Conservation (phyloP, 2,113 vertebrate species). For the Platichthys flesus region DNA sequence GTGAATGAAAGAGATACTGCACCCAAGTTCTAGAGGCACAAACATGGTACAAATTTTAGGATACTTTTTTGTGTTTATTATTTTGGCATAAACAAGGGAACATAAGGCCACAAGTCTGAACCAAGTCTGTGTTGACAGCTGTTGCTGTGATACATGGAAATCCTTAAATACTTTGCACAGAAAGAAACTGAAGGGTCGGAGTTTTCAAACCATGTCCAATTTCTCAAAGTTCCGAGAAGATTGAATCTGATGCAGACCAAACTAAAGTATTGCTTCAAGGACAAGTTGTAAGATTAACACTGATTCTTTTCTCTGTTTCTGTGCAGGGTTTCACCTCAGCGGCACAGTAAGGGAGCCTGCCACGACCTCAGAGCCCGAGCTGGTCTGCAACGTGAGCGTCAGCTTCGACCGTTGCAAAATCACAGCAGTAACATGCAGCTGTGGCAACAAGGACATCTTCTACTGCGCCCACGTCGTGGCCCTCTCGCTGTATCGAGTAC, state of each 20-base stretch:
- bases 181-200: no score
- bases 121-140: no score
- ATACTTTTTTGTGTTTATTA: background rate
- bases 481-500: conserved; percentile 93
- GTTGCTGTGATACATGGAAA: no score
- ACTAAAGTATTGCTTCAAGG: no score
- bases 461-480: conserved; percentile 97
- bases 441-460: conserved; percentile 99
- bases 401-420: conserved; percentile 99
- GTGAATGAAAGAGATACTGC: no score
- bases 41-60: background rate
- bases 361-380: conserved; percentile 87
- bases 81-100: background rate
- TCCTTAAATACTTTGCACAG: no score
- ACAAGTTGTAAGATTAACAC: background rate
- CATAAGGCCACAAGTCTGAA: background rate
- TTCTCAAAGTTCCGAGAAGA: background rate
- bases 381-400: conserved; percentile 95
- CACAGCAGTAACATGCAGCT: conserved; percentile 97
- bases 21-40: no score
- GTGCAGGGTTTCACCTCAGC: conserved; percentile 94
- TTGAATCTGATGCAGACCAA: no score
- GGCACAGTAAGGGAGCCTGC: conserved; percentile 94
- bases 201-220: no score
- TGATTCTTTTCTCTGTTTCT: background rate